A percentile compares a stretch with the other conserved stretches of the same genome.
These are phyloP conservation scores for Clarias magur DNA, from an alignment of 2,113 vertebrate genomes.

Conservation along the genomic window DNA sequence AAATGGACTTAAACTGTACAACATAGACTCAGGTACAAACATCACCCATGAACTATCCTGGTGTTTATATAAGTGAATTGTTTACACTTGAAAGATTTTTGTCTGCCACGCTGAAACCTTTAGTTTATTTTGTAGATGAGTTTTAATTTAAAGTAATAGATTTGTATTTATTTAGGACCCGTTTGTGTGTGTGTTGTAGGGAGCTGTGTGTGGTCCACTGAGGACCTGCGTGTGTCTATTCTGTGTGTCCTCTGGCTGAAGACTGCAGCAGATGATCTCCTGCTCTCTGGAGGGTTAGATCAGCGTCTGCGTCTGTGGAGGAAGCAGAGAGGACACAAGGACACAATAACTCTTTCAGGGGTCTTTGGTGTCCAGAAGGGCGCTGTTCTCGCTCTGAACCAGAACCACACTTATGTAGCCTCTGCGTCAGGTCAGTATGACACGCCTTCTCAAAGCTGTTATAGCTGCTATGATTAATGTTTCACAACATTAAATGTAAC, in stretches of 20 bases:
- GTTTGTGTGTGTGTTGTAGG: slow-evolving; percentile 58
- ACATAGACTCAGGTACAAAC: slow-evolving; percentile 68
- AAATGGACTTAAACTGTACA: slow-evolving; percentile 74
- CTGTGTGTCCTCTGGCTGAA: slow-evolving; percentile 72
- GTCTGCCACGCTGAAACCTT: neutral
- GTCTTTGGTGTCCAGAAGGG: slow-evolving; percentile 64
- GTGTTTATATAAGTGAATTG: neutral
- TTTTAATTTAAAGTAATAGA: neutral
- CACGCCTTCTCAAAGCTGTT: neutral
- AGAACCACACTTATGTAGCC: slow-evolving; percentile 73
- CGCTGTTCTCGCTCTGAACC: slow-evolving; percentile 69
- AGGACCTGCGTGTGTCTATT: slow-evolving; percentile 60
- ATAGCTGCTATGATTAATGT: neutral
- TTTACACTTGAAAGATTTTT: neutral
- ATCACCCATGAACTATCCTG: neutral
- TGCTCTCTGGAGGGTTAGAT: slow-evolving; percentile 75
- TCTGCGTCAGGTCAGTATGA: slow-evolving; percentile 75
- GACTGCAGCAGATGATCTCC: slow-evolving; percentile 34
- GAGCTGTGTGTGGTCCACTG: slow-evolving; percentile 56
- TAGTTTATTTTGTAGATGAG: neutral
- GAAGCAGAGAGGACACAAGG: slow-evolving; percentile 13
- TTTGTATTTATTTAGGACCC: neutral
- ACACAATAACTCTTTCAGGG: slow-evolving; percentile 47
- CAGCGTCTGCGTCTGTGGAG: slow-evolving; percentile 74
- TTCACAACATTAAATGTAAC: no score